Conservation (phyloP, 2,113 vertebrate genomes). For the Herpetotheres cachinnans region DNA sequence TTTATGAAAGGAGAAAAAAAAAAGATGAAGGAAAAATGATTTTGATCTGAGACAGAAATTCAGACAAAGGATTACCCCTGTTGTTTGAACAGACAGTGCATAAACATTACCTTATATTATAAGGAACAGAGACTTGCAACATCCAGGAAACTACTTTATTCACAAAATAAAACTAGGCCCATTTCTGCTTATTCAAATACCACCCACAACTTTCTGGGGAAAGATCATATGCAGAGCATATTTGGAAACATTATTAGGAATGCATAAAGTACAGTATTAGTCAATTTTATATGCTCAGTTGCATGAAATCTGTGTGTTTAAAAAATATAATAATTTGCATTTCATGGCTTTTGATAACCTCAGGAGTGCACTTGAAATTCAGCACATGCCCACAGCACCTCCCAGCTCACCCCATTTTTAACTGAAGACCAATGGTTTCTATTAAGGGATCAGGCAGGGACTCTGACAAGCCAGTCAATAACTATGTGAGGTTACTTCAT, state of each 20-base stretch:
- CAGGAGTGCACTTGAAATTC: conserved; percentile 88
- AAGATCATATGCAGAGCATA: conserved; percentile 78
- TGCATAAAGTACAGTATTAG: conserved; percentile 87
- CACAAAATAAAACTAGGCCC: conserved; percentile 67
- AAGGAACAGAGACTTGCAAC: conserved; percentile 15
- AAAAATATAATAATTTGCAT: conserved; percentile 89
- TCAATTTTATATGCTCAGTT: conserved; percentile 87
- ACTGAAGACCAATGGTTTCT: conserved; percentile 98
- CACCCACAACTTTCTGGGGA: conserved; percentile 78
- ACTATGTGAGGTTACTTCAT: conserved; percentile 99
- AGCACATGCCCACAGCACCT: conserved; percentile 84
- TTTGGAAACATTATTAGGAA: conserved; percentile 85
- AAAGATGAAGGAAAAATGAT: conserved; percentile 43
- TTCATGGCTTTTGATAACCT: conserved; percentile 84
- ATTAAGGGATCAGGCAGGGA: conserved; percentile 96
- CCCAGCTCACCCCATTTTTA: conserved; percentile 91
- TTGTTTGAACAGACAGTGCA: conserved; percentile 64
- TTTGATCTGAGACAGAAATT: conserved; percentile 67
- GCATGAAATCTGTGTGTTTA: conserved; percentile 85
- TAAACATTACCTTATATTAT: conserved; percentile 42
- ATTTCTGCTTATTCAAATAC: conserved; percentile 78
- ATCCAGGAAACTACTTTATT: conserved; percentile 59
- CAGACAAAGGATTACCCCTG: conserved; percentile 56
- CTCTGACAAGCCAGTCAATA: conserved; percentile 98
- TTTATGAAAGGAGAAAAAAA: conserved; percentile 20